Base-by-base conservation (phyloP, 2,888 invertebrate species). In the Microplitis deprimator region DNA sequence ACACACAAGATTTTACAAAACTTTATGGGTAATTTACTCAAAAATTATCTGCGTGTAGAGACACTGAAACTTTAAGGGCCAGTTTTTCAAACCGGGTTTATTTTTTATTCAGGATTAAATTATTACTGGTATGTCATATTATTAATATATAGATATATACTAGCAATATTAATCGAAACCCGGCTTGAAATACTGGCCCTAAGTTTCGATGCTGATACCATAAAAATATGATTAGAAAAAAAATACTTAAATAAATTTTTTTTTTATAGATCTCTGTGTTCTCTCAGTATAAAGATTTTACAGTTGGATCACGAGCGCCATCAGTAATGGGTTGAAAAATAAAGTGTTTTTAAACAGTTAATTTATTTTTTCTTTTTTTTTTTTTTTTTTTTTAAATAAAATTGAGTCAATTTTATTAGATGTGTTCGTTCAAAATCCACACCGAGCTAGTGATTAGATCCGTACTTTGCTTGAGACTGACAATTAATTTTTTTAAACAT, bases 261-360 rank as follows among this genome's bases (percentile, higher is more conserved):
- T 65, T 61, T 80, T 94, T 94, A 84, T 93, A 97, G 97, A 95
- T 97, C 84, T 96, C 96, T 85, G 97, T 97, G 79, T 97, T 97
- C 90, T 96, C 97, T 76, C 96, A 97, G 89, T 97, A 97, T 90
- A 97, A 97, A 92, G 97, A 97, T 92, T 96, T 96, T 90, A 96
- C 95, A 80, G 95, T 95, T 85, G 95, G 95, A 84, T 95, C 94
- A 85, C 94, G 94, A 89, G 94, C 94, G 85, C 92, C 94, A 83
- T 95, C 94, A 82, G 93, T 94, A 87, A 91, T 93, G 86, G 92
- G 93, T 80, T 93, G 93, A 89, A 93, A 88, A 90, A 76, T 76
- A 60, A 75, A 77, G 50, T 50, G 50, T 50, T 71, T 70, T 16
- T 6, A 68, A 68, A 16, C 16, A 67, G 5, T 7, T 40, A 29